These are phyloP conservation scores for Melanaphis sacchari DNA, from an alignment of 1,140 invertebrate genomes.

Conservation along the genomic window DNA sequence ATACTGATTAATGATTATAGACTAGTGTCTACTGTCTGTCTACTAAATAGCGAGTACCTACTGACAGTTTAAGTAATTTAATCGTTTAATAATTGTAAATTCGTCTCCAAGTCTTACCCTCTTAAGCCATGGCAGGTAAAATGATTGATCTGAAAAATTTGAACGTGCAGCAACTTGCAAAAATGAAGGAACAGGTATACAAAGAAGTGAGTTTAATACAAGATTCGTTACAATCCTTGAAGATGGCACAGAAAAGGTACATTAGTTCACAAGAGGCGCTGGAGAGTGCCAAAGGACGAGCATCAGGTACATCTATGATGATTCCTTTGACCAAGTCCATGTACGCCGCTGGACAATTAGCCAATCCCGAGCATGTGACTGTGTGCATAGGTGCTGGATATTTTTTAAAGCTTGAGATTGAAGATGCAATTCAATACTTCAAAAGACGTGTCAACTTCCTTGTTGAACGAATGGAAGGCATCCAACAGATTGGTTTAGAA, in stretches of 20 bases:
- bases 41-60: no score
- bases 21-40: no score
- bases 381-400: slow-evolving; percentile 47
- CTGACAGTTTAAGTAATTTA: no score
- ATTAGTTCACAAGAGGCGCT: slow-evolving; percentile 48
- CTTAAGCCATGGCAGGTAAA: neutral
- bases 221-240: slow-evolving; percentile 28
- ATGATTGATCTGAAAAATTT: slow-evolving; percentile 30
- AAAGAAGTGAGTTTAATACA: slow-evolving; percentile 42
- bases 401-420: slow-evolving; percentile 14
- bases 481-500: slow-evolving; percentile 49
- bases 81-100: neutral
- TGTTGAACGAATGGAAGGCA: slow-evolving; percentile 49
- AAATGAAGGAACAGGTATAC: slow-evolving; percentile 51
- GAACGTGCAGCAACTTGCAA: slow-evolving; percentile 28
- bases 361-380: slow-evolving; percentile 18
- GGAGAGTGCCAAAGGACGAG: slow-evolving; percentile 17
- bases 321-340: slow-evolving; percentile 48
- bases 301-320: slow-evolving; percentile 33
- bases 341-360: slow-evolving; percentile 33
- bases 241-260: slow-evolving; percentile 38
- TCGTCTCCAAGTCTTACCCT: neutral
- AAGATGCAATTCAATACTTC: slow-evolving; percentile 39
- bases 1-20: no score
- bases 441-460: slow-evolving; percentile 42